Evolutionary conservation across 2,113 vertebrate species (phyloP), one percentile per base, ranked within the genome.

Genomic region (Nothobranchius kuhntae): DNA sequence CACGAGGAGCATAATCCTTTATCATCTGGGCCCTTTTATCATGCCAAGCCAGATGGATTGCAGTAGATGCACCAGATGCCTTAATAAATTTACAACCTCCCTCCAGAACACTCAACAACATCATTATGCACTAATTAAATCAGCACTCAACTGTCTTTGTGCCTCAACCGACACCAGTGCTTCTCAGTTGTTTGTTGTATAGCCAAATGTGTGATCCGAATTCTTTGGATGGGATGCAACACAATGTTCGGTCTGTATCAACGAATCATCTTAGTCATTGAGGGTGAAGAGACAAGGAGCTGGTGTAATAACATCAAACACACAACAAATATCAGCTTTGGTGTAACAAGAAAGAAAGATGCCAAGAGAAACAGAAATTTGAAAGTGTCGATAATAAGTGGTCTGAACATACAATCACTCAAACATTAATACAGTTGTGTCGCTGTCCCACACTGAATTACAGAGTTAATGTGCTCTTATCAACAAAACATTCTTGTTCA

Each of bases 51-150:
- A 84, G 82, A 85, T 84, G 82, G 86, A 82, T 77, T 58, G 61
- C 84, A 80, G 78, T 77, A 74, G 61, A 76, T 15, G 2, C 21
- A 56, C 61, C 83, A 89, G 85, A 84, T 84, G 77, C 71, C 36
- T 54, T n/a, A 26, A 71, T 65, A 35, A 67, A 82, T 86, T 77
- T 75, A 76, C 76, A 65, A 62, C 69, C 80, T 57, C 64, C 53
- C 50, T 67, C 17, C 9, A 14, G 65, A 65, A 56, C 58, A 26
- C 14, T 4, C 8, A 47, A 57, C 60, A 56, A 24, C 13, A 59
- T 71, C 51, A 9, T 17, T 40, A 51, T 21, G 42, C 56, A 26
- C 38, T 14, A 67, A 75, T 68, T 63, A 71, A 73, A 74, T 26
- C 58, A 63, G 58, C 57, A 15, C 46, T 42, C 53, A 44, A 47